These are phyloP conservation scores for Oryzaephilus surinamensis DNA, from an alignment of 1,140 invertebrate genomes.

Conservation along the genomic window DNA sequence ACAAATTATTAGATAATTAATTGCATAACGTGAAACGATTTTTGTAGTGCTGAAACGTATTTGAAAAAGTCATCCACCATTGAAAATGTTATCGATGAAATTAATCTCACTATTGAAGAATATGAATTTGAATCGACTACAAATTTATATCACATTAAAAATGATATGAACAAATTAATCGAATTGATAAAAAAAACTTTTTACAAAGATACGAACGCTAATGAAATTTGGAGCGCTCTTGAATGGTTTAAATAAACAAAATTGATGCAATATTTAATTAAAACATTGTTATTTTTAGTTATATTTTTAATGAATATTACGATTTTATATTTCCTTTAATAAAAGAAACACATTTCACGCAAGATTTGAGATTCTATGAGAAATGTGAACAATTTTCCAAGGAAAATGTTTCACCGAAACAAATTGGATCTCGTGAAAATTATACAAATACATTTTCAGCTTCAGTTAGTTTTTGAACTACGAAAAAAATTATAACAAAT, in stretches of 20 bases:
- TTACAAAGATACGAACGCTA: not conserved
- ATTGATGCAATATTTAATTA: not conserved
- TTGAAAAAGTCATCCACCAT: too few relatives aligned
- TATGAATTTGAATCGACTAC: not conserved
- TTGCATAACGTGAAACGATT: too few relatives aligned
- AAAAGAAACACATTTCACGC: constrained; percentile 8
- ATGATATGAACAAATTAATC: constrained; percentile 1
- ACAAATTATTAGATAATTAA: too few relatives aligned
- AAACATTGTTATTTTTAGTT: too few relatives aligned
- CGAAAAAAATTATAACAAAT: constrained; percentile 3
- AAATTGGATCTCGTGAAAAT: constrained; percentile 20
- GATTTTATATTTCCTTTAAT: constrained; percentile 15
- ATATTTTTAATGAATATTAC: constrained; percentile 18
- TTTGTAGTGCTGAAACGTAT: too few relatives aligned
- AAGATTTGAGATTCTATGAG: constrained; percentile 19
- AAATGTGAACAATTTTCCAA: constrained; percentile 17
- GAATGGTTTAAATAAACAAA: constrained; percentile 10
- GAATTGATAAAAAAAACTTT: constrained; percentile 4
- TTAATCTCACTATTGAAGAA: too few relatives aligned
- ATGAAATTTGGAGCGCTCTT: too few relatives aligned
- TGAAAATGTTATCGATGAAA: too few relatives aligned
- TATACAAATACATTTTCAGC: constrained; percentile 19
- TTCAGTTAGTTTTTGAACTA: constrained; percentile 17
- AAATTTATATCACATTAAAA: not conserved
- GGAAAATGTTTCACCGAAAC: constrained; percentile 15